Percentiles rank a stretch among this genome's conserved stretches.
Evolutionary conservation across 2,797 vertebrate species (phyloP).

Genomic region (Mycteria americana): DNA sequence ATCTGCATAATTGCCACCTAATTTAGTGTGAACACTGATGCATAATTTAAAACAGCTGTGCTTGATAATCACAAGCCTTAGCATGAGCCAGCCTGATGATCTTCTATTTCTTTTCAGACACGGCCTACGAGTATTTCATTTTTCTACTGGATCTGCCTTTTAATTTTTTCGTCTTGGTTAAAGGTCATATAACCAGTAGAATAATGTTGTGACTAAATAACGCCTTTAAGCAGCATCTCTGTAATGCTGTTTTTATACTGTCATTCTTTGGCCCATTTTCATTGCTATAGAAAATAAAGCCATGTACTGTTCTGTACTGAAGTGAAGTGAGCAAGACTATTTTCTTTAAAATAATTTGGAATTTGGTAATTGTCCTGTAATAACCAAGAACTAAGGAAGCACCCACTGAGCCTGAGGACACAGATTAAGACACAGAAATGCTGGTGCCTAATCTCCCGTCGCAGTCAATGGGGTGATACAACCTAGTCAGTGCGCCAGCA

Average conservation of each 20-base stretch:
- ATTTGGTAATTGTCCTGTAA: background rate
- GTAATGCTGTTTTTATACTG: background rate
- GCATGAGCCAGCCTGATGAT: slow-evolving; percentile 39
- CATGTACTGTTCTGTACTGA: background rate
- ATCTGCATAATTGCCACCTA: slow-evolving; percentile 45
- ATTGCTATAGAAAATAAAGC: background rate
- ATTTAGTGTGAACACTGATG: slow-evolving; percentile 1
- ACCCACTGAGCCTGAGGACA: background rate
- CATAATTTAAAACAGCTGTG: slow-evolving; percentile 52
- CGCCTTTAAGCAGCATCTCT: background rate
- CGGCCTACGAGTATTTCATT: background rate
- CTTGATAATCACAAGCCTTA: slow-evolving; percentile 38
- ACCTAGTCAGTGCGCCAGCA: background rate
- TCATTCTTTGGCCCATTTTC: background rate
- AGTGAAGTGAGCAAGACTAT: background rate
- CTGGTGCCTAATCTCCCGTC: background rate
- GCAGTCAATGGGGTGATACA: background rate
- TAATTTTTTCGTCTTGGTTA: background rate
- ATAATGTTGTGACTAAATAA: background rate
- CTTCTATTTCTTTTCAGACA: background rate
- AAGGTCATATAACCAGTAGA: background rate
- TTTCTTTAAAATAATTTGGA: background rate
- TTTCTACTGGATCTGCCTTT: background rate
- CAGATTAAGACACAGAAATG: background rate
- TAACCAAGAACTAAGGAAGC: background rate